Base-by-base conservation (phyloP, 2,113 vertebrate species). In the Xenotilapia flavipinnis region DNA sequence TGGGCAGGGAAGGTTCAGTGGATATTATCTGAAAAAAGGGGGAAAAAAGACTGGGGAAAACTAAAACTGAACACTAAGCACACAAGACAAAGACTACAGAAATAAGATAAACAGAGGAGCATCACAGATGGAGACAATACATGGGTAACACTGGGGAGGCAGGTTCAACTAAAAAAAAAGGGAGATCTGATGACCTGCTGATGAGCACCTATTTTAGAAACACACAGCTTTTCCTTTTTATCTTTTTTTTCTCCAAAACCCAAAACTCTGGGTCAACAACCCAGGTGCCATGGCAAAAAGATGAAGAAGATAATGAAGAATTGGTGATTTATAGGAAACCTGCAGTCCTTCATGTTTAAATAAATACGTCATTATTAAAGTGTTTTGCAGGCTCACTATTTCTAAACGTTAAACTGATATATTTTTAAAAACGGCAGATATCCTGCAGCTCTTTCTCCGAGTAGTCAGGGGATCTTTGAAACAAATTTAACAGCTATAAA, bases 41-140 rank as follows among this genome's bases (percentile, higher is more conserved):
- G 10, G 6, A 0, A 0, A 1, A 62, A 36, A 65, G 17, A 38
- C 10, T 65, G 60, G 60, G 60, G 33, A 3, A 68, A 68, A 68
- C 3, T 3, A 13, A 38, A 38, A 38, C 11, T 13, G 19, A 38
- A 21, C 33, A 65, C 31, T 65, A 65, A 65, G 31, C 17, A 65
- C 33, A 65, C 60, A 68, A 38, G 6, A 21, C 19, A 68, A 68
- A 68, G 19, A 68, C 60, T 38, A 21, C 33, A 68, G 28, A 60
- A 60, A 33, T 38, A 68, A 21, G 11, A 38, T 68, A 38, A 68
- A 21, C 33, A 38, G 60, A 38, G 60, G 60, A 38, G 3, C 33
- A 38, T 68, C 19, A 68, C 11, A 38, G 19, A 21, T 68, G 11
- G 60, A 68, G 33, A 38, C 60, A 38, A 38, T 68, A 38, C 60